A percentile compares a stretch with the other conserved stretches of the same genome.
phyloP scores from a whole-genome alignment of 2,797 vertebrate species.

The Sebastes minor region DNA sequence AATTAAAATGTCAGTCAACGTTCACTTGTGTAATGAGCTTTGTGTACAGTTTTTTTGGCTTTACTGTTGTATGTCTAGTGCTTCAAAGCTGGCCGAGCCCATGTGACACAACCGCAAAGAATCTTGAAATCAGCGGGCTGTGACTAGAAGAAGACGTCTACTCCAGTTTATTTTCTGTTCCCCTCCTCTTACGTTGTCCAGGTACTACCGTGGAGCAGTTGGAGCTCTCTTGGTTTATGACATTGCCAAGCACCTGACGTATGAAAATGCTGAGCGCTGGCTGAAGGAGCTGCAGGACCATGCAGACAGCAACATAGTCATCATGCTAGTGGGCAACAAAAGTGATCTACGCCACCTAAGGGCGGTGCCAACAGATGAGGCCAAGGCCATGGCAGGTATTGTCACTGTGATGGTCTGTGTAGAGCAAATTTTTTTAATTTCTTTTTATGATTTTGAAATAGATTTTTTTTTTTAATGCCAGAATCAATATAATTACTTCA shows the following conservation, averaged over 20 bases:
- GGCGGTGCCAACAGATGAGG: conserved; percentile 87
- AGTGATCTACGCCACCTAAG: conserved; percentile 88
- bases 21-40: not conserved
- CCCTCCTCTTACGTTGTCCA: conserved; percentile 36
- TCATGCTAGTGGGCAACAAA: conserved; percentile 92
- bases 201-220: conserved; percentile 89
- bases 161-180: not conserved
- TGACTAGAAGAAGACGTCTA: not conserved
- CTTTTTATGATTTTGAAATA: no score
- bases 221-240: conserved; percentile 90
- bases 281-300: conserved; percentile 91
- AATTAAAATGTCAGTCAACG: not conserved
- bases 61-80: not conserved
- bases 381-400: conserved; percentile 85
- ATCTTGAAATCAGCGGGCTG: conserved; percentile 2
- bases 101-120: not conserved
- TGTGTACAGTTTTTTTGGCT: not conserved
- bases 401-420: not conserved
- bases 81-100: not conserved
- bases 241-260: conserved; percentile 91
- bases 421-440: no score
- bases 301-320: conserved; percentile 88
- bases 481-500: no score
- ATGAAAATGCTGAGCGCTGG: conserved; percentile 90
- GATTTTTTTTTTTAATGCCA: no score